These are phyloP conservation scores for Volucella inflata DNA, from an alignment of 2,888 invertebrate genomes.

Conservation along the genomic window DNA sequence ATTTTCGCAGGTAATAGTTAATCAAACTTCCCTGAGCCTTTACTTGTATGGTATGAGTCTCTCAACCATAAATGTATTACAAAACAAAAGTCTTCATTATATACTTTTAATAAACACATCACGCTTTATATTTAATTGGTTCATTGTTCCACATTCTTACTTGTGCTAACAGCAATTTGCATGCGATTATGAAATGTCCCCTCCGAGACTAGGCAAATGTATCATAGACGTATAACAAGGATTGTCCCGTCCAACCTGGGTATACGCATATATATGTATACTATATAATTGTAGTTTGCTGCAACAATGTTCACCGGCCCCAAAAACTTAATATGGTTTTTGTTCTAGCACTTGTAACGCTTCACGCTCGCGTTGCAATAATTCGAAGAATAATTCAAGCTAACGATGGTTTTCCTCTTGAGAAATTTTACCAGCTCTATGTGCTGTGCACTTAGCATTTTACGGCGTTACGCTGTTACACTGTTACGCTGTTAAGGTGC, in stretches of 20 bases:
- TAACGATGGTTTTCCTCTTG: conserved; percentile 62
- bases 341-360: conserved; percentile 9
- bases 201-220: not conserved
- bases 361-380: conserved; percentile 22
- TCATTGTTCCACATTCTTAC: not conserved
- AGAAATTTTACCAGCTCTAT: conserved; percentile 31
- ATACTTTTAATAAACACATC: too few species aligned
- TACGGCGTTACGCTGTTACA: not conserved
- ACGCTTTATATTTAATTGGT: not conserved
- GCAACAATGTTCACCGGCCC: not conserved
- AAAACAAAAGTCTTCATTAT: too few species aligned
- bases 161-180: conserved; percentile 2
- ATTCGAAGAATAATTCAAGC: conserved; percentile 31
- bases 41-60: too few species aligned
- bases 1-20: too few species aligned
- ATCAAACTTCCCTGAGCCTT: too few species aligned
- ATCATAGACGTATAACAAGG: not conserved
- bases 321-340: conserved; percentile 29
- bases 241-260: not conserved
- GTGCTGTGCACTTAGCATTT: conserved; percentile 30
- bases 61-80: too few species aligned
- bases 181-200: conserved; percentile 5
- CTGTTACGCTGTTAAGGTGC: too few species aligned
- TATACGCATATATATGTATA: not conserved
- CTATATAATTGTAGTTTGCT: too few species aligned